A percentile compares a stretch with the other conserved stretches of the same genome.
Conservation (phyloP, 2,888 invertebrate species). For the Ophioninae sp. region DNA sequence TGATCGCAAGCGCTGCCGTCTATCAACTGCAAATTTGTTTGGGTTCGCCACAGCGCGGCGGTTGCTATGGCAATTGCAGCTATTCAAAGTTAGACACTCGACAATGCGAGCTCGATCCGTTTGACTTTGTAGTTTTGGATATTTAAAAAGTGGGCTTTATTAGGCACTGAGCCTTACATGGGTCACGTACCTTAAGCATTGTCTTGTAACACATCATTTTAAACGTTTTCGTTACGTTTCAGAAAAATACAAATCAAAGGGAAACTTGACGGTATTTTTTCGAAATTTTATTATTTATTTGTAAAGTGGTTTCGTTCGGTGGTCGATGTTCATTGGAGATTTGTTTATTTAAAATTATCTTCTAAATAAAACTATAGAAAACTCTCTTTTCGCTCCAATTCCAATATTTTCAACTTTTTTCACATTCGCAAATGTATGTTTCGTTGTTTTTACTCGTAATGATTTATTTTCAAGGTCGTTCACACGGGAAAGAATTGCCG, state of each 20-base stretch:
- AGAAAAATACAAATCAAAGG: not conserved
- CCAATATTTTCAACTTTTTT: not conserved
- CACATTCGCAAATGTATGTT: slow-evolving; percentile 52
- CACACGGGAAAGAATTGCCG: slow-evolving; percentile 91
- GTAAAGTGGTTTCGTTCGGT: not conserved
- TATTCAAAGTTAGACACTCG: no score
- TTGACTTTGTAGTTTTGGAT: no score
- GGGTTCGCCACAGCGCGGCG: no score
- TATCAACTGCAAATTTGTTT: no score
- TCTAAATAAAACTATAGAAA: no score
- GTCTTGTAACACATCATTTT: not conserved
- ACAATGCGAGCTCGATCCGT: no score
- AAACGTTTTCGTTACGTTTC: not conserved
- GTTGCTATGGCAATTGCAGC: no score
- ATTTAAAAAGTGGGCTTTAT: no score
- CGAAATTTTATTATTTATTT: not conserved
- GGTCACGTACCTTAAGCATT: no score
- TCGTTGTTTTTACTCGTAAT: not conserved
- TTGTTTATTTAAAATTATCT: no score
- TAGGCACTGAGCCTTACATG: no score
- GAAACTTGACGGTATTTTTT: not conserved
- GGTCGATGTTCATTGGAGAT: not conserved
- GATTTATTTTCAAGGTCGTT: slow-evolving; percentile 84
- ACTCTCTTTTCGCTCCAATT: not conserved
- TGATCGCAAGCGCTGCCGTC: no score